Evolutionary conservation across 2,113 vertebrate species (phyloP), one percentile per base, ranked within the genome.

Genomic region (Neogobius melanostomus): DNA sequence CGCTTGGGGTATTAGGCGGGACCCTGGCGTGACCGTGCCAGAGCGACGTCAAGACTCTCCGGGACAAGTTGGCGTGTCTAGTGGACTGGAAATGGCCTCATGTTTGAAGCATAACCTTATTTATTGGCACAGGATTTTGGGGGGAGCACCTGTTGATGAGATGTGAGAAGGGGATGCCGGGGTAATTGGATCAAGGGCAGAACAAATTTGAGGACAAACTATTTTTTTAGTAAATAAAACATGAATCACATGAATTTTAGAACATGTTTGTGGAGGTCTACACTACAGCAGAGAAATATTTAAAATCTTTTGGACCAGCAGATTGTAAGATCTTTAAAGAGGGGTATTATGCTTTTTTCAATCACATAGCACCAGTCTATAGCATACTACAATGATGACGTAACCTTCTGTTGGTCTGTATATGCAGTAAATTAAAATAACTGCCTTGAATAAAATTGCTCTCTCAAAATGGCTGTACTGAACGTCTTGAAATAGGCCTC

Each of bases 1-100:
- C 83, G 90, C 82, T 88, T 71, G 81, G 84, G 87, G 86, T 85
- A 87, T 89, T 90, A 85, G 87, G 85, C 86, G 86, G 80, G 84
- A 86, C 79, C 70, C 74, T 65, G 47, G 80, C 64, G 76, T 86
- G 83, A 89, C 85, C 57, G 76, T 71, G 85, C 66, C 17, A 80
- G 81, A 88, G 84, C 52, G 72, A 71, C 48, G 9, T 9, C 2
- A 64, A 60, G 73, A 77, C 64, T 73, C 74, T 85, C 74, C 10
- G 43, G 72, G 52, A 74, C 68, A 48, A 74, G 80, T 59, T 71
- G 78, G 66, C 56, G 14, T 64, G 73, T 74, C 54, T 48, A 66
- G 65, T 43, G 69, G 77, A 45, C 72, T 77, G 64, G 64, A 76
- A 71, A 75, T 68, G 48, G 36, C 68, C 85, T 90, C 83, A 90